Evolutionary conservation across 1,140 invertebrate genomes (phyloP).

Genomic region (Schlechtendalia chinensis): DNA sequence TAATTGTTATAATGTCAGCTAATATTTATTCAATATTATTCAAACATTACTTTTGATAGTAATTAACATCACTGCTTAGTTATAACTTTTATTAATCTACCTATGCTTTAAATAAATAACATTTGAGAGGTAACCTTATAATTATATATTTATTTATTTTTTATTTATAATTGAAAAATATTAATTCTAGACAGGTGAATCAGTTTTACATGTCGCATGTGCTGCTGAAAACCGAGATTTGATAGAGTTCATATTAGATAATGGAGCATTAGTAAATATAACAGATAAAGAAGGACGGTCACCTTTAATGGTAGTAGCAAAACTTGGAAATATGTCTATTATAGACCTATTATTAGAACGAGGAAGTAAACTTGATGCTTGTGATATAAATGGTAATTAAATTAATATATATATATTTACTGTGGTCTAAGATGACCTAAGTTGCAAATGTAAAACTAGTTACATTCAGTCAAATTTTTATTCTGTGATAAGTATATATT

Average conservation of each 20-base stretch:
- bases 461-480: too few species aligned
- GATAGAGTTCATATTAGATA: slow-evolving; percentile 61
- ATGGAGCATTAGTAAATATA: slow-evolving; percentile 62
- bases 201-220: slow-evolving; percentile 53
- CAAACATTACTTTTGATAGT: background rate
- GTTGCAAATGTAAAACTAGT: too few species aligned
- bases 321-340: slow-evolving; percentile 56
- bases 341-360: slow-evolving; percentile 54
- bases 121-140: slow-evolving; percentile 31
- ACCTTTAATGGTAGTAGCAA: slow-evolving; percentile 61
- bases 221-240: slow-evolving; percentile 57
- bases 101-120: background rate
- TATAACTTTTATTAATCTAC: background rate
- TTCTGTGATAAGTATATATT: background rate
- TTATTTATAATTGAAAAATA: background rate
- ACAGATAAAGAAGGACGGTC: slow-evolving; percentile 62
- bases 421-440: too few species aligned
- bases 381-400: slow-evolving; percentile 55
- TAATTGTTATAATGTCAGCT: background rate
- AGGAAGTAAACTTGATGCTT: slow-evolving; percentile 53
- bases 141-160: background rate
- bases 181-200: slow-evolving; percentile 53
- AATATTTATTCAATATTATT: background rate
- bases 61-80: background rate
- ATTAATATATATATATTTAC: background rate